Evolutionary conservation across 2,888 invertebrate genomes (phyloP).

Genomic region (Peribatodes rhomboidaria): DNA sequence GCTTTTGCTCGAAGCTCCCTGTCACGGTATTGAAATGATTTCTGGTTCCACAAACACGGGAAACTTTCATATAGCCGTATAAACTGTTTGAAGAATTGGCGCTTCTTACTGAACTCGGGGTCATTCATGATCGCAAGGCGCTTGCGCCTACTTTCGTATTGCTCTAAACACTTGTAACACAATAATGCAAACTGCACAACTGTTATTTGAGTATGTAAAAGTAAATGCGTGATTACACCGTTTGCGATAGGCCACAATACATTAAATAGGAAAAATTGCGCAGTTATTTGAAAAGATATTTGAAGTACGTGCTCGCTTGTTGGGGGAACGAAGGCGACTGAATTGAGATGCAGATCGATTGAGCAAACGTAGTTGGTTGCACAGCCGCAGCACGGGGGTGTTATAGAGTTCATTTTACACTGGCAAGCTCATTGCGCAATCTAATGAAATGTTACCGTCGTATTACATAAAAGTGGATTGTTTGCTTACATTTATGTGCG

Average conservation of each 20-base stretch:
- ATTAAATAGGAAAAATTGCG: conserved; percentile 14
- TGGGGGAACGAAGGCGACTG: conserved; percentile 6
- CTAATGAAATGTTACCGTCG: background rate
- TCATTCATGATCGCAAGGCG: background rate
- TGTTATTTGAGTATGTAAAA: background rate
- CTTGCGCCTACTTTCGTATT: background rate
- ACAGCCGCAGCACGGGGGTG: conserved; percentile 15
- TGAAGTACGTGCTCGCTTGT: conserved; percentile 5
- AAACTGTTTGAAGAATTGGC: conserved; percentile 31
- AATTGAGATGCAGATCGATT: background rate
- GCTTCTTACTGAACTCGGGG: conserved; percentile 6
- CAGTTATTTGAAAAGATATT: conserved; percentile 16
- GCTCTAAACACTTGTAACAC: background rate
- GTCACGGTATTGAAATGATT: conserved; percentile 32
- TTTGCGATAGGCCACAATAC: background rate
- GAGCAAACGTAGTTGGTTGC: conserved; percentile 14
- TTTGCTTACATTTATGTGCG: too few relatives aligned
- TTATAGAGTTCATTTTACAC: background rate
- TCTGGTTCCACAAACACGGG: conserved; percentile 36
- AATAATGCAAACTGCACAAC: background rate
- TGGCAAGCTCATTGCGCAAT: background rate
- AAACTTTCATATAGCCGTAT: conserved; percentile 37
- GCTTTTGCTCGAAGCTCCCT: conserved; percentile 20
- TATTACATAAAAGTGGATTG: background rate
- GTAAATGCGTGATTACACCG: background rate